Base-by-base conservation (phyloP, 2,888 invertebrate genomes). In the Catonia carolina region DNA sequence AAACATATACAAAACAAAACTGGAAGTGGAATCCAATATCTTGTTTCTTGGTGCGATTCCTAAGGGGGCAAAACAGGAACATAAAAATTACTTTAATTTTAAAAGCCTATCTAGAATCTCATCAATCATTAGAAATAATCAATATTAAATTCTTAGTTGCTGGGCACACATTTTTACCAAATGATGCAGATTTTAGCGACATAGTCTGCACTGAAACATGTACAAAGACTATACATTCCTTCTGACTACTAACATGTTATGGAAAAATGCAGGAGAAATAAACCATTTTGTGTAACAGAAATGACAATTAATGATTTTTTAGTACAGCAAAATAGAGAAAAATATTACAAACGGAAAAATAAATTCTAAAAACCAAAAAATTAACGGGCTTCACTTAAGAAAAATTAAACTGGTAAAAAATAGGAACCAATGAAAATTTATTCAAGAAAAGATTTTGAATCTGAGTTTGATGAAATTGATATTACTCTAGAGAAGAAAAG, bases 1-100 rank as follows among this genome's bases (percentile, higher is more conserved):
- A 58, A 63, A 55, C 56, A 62, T 57, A 61, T 67, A 33, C 23
- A 55, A 20, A 55, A 42, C n/a, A 53, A 53, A 54, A 58, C 7
- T 55, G 37, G 36, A 59, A n/a, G n/a, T n/a, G n/a, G n/a, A n/a
- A 59, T 61, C 12, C 36, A 54, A 51, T 22, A 64, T 41, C 50
- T 64, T 8, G 56, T 64, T 42, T 51, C 63, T 27, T 65, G 63
- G 63, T 52, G 53, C 31, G 62, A 65, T 49, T 63, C 61, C 2
- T 63, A 62, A 62, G 65, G 8, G 65, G 64, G 20, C 65, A 63
- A 53, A 65, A 65, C 39, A 27, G 60, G 1, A 64, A 64, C 52
- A n/a, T n/a, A n/a, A n/a, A n/a, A n/a, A n/a, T n/a, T n/a, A n/a
- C n/a, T n/a, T n/a, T n/a, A n/a, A n/a, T 62, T 65, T n/a, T 65